These are phyloP conservation scores for Lepas anatifera DNA, from an alignment of 2,888 invertebrate species.

Conservation along the genomic window DNA sequence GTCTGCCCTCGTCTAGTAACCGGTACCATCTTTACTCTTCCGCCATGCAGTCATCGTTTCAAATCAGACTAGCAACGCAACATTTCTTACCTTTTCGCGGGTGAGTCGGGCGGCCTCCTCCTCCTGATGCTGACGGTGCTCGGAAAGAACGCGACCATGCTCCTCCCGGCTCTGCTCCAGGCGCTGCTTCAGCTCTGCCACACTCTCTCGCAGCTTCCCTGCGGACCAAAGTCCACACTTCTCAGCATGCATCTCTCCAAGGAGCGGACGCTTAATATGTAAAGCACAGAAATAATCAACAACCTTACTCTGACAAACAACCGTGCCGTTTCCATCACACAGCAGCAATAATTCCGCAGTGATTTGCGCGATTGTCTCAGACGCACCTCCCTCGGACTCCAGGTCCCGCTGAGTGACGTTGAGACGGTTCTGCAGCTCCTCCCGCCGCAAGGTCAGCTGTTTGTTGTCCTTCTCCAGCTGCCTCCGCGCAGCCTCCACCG, in stretches of 20 bases:
- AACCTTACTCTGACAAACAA: too few species aligned
- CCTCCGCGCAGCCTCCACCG: constrained; percentile 18
- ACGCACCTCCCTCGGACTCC: neutral
- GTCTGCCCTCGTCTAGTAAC: too few species aligned
- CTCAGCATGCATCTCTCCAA: neutral
- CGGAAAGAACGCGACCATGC: constrained; percentile 5
- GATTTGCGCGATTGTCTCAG: too few species aligned
- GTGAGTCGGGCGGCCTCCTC: neutral
- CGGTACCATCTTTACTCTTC: too few species aligned
- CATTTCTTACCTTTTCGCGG: neutral
- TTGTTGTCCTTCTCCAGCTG: constrained; percentile 25
- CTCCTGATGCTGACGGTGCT: neutral
- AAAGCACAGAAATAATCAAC: too few species aligned
- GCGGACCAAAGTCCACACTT: neutral
- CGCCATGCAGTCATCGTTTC: too few species aligned
- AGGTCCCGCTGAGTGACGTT: neutral
- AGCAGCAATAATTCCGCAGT: too few species aligned
- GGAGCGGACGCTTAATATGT: too few species aligned
- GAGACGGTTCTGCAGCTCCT: constrained; percentile 22
- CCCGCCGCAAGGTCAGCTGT: constrained; percentile 21
- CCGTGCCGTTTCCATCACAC: too few species aligned
- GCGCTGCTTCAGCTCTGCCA: constrained; percentile 19
- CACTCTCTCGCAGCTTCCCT: constrained; percentile 18
- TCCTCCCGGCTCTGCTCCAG: constrained; percentile 22
- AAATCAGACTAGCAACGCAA: too few species aligned